phyloP scores from a whole-genome alignment of 1,140 invertebrate genomes.

The Dryas iulia region DNA sequence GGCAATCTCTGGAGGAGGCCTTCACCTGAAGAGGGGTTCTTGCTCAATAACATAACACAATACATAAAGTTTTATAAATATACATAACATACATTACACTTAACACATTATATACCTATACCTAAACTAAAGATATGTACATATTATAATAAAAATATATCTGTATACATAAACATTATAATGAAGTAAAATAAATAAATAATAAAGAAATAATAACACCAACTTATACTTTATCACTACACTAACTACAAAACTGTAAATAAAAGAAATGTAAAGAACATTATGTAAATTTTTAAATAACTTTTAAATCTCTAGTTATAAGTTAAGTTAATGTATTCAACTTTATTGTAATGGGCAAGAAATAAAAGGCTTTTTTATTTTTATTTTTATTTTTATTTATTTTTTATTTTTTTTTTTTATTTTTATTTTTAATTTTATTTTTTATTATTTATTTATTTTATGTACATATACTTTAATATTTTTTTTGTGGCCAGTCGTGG shows the following conservation, averaged over 20 bases:
- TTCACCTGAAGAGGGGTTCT: too few species aligned
- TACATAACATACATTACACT: slow-evolving; percentile 1
- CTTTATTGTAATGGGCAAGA: not conserved
- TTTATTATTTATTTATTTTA: not conserved
- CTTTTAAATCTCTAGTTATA: too few species aligned
- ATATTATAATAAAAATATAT: slow-evolving; percentile 1
- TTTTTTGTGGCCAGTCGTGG: too few species aligned
- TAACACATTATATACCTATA: slow-evolving; percentile 5
- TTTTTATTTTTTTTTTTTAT: slow-evolving; percentile 3
- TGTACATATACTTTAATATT: too few species aligned
- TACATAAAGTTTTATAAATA: too few species aligned
- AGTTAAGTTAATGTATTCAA: too few species aligned
- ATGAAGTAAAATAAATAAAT: too few species aligned
- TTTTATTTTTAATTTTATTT: not conserved
- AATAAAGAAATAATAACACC: slow-evolving; percentile 5
- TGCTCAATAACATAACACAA: too few species aligned
- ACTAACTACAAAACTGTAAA: too few species aligned
- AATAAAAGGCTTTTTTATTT: slow-evolving; percentile 4
- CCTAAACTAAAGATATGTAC: slow-evolving; percentile 4
- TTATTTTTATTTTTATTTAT: not conserved
- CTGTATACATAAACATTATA: slow-evolving; percentile 1
- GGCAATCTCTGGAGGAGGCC: too few species aligned
- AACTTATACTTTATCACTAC: too few species aligned
- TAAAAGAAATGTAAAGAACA: slow-evolving; percentile 2
- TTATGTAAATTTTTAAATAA: slow-evolving; percentile 4